A percentile compares a stretch with the other conserved stretches of the same genome.
These are phyloP conservation scores for Onychomys leucogaster DNA, from an alignment of 2,797 vertebrate genomes.

Conservation along the genomic window DNA sequence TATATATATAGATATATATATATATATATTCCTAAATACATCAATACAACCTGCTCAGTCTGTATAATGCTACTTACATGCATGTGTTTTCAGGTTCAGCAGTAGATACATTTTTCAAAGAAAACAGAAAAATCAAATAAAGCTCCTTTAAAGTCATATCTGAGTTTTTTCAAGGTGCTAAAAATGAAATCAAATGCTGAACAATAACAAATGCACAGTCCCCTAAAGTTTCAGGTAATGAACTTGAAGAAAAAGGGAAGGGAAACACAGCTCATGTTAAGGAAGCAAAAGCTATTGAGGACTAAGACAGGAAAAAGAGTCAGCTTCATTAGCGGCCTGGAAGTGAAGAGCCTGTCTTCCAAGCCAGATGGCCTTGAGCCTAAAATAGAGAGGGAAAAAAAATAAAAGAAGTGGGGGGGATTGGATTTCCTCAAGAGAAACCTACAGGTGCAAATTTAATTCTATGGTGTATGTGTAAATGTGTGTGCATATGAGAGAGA, in stretches of 20 bases:
- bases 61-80: neutral
- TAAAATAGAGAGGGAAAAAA: neutral
- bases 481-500: neutral
- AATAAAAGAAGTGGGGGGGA: neutral
- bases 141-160: neutral
- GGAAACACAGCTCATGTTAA: neutral
- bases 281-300: constrained; percentile 47
- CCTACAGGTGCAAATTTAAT: neutral
- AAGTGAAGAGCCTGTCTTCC: constrained; percentile 29
- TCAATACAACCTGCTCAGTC: constrained; percentile 12
- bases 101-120: neutral
- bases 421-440: constrained; percentile 59
- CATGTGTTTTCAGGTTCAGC: neutral
- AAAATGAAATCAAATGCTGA: constrained; percentile 22
- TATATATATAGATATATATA: neutral
- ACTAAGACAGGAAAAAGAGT: constrained; percentile 6
- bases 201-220: neutral
- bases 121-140: constrained; percentile 35
- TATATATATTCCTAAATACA: neutral
- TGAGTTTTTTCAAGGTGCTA: neutral
- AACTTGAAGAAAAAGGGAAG: constrained; percentile 24
- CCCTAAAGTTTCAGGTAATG: neutral
- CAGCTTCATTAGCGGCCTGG: constrained; percentile 53
- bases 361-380: constrained; percentile 56
- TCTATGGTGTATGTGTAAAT: neutral